Percentiles rank a stretch among this genome's conserved stretches.
Evolutionary conservation across 2,113 vertebrate genomes (phyloP).

Genomic region (Oncorhynchus mykiss): DNA sequence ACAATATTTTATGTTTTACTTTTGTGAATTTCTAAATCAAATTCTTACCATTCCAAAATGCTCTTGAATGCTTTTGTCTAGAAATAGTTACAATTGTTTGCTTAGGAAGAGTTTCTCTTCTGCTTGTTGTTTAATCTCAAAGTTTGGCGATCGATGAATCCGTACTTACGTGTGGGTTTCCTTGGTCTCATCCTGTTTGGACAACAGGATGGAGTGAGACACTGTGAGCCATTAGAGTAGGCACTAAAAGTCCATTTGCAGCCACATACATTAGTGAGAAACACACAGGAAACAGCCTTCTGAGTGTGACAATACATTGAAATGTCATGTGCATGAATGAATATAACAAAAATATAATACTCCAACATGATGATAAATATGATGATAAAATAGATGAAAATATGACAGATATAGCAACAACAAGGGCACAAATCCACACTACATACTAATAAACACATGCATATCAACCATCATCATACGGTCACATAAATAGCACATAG

Average conservation of each 20-base stretch:
- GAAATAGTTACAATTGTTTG: background rate
- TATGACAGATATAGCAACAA: background rate
- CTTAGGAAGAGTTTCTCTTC: background rate
- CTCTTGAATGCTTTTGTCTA: background rate
- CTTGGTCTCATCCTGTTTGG: slow-evolving; percentile 33
- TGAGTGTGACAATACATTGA: too few relatives aligned
- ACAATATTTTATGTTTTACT: background rate
- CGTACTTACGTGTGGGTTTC: slow-evolving; percentile 1
- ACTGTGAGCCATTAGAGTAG: background rate
- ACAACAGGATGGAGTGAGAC: slow-evolving; percentile 22
- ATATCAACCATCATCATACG: too few relatives aligned
- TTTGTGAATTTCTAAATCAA: background rate
- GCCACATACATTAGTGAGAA: slow-evolving; percentile 8
- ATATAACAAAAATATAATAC: too few relatives aligned
- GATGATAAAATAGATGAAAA: too few relatives aligned
- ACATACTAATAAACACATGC: too few relatives aligned
- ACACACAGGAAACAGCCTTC: background rate
- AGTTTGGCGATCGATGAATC: slow-evolving; percentile 8
- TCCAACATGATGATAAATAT: too few relatives aligned
- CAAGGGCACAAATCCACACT: too few relatives aligned
- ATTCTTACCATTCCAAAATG: background rate
- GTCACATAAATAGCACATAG: too few relatives aligned
- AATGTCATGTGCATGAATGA: too few relatives aligned
- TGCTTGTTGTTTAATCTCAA: slow-evolving; percentile 7
- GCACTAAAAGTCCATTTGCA: background rate